A percentile compares a stretch with the other conserved stretches of the same genome.
phyloP scores from a whole-genome alignment of 2,113 vertebrate species.

The Damaliscus lunatus region DNA sequence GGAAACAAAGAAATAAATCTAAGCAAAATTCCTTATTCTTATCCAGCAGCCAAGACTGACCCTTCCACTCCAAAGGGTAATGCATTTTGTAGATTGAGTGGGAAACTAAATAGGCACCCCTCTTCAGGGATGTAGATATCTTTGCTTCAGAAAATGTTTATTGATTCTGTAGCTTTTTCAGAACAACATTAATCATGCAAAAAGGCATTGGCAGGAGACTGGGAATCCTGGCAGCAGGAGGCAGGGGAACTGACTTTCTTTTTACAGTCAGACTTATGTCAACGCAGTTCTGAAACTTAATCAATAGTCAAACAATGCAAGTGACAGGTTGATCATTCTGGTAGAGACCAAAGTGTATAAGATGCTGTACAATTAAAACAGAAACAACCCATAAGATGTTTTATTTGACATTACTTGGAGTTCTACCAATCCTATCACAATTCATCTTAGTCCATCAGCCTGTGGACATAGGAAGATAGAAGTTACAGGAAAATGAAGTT shows the following conservation, averaged over 20 bases:
- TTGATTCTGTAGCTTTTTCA: conserved; percentile 68
- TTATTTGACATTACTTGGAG: not conserved
- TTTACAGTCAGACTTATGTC: conserved; percentile 49
- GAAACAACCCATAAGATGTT: not conserved
- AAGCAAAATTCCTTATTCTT: not conserved
- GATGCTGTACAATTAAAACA: not conserved
- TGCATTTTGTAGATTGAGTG: conserved; percentile 42
- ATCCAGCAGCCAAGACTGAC: not conserved
- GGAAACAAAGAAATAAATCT: not conserved
- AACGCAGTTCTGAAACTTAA: conserved; percentile 70
- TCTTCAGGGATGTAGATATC: conserved; percentile 59
- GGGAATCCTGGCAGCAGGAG: conserved; percentile 20
- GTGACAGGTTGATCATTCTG: conserved; percentile 57
- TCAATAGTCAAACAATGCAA: conserved; percentile 69
- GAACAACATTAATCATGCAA: conserved; percentile 70
- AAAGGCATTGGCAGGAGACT: conserved; percentile 46
- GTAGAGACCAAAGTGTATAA: not conserved
- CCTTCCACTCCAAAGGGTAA: conserved; percentile 45
- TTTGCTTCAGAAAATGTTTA: conserved; percentile 46
- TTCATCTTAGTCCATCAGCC: not conserved
- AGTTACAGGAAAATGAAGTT: not conserved
- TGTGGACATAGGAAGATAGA: conserved; percentile 22
- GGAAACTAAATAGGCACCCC: conserved; percentile 34
- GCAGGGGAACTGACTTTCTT: conserved; percentile 47
- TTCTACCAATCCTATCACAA: not conserved